phyloP scores from a whole-genome alignment of 2,113 vertebrate species.

The Nerophis lumbriciformis region DNA sequence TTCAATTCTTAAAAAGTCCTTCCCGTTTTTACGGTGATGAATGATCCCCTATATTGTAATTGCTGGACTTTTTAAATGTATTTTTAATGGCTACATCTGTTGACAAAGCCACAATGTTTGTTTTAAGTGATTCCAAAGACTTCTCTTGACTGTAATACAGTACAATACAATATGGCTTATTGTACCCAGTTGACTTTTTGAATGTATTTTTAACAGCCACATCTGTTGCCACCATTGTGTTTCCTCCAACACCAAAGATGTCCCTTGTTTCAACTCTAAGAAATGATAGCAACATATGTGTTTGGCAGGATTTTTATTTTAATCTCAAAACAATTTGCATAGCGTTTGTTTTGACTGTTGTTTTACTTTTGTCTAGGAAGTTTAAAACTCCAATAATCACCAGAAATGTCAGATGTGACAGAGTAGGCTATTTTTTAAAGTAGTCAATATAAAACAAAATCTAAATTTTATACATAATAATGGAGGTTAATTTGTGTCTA shows the following conservation, averaged over 20 bases:
- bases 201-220: constrained; percentile 70
- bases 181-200: constrained; percentile 66
- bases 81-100: constrained; percentile 70
- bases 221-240: constrained; percentile 60
- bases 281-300: constrained; percentile 65
- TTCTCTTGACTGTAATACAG: constrained; percentile 64
- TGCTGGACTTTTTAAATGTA: constrained; percentile 57
- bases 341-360: constrained; percentile 20
- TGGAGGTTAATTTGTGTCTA: no score
- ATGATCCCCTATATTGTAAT: constrained; percentile 53
- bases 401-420: constrained; percentile 1
- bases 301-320: constrained; percentile 34
- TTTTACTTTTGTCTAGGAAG: constrained; percentile 15
- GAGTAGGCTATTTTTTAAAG: no score
- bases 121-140: constrained; percentile 65
- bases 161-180: constrained; percentile 66
- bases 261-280: constrained; percentile 63
- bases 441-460: no score
- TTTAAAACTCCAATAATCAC: constrained; percentile 13
- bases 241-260: constrained; percentile 57
- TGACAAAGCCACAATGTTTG: constrained; percentile 56
- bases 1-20: constrained; percentile 51
- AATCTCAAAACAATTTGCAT: constrained; percentile 39
- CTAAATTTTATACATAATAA: no score
- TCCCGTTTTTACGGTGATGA: constrained; percentile 53